Percentiles rank a stretch among this genome's conserved stretches.
These are phyloP conservation scores for Saguinus oedipus DNA, from an alignment of 2,797 vertebrate genomes.

Conservation along the genomic window DNA sequence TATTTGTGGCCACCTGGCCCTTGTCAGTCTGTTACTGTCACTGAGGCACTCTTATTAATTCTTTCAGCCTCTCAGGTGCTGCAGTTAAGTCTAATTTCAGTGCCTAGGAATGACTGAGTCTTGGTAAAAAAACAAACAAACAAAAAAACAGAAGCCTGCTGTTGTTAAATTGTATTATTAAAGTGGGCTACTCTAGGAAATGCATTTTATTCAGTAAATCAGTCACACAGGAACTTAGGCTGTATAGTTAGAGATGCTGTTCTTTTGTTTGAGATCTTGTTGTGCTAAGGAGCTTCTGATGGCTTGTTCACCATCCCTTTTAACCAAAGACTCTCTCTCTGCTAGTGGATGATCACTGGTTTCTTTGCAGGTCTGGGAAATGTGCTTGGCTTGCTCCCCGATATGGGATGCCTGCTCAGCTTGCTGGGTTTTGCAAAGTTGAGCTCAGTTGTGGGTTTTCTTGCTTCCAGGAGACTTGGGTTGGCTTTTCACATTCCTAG, in stretches of 20 bases:
- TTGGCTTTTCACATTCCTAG: slow-evolving; percentile 81
- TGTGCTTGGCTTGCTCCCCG: slow-evolving; percentile 56
- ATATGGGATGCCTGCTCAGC: slow-evolving; percentile 65
- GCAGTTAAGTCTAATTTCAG: background rate
- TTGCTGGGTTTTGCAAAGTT: slow-evolving; percentile 80
- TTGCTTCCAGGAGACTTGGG: slow-evolving; percentile 80
- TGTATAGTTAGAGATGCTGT: background rate
- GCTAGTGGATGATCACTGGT: slow-evolving; percentile 45
- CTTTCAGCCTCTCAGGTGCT: background rate
- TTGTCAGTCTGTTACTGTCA: background rate
- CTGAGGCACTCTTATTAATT: background rate
- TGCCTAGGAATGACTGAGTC: background rate
- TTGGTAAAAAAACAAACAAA: background rate
- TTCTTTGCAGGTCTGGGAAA: slow-evolving; percentile 62
- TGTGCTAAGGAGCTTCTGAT: background rate
- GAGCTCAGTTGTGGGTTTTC: slow-evolving; percentile 82
- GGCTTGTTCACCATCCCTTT: background rate
- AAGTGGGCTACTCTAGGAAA: background rate
- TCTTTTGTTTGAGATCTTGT: slow-evolving; percentile 29
- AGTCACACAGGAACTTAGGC: background rate
- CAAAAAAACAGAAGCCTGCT: background rate
- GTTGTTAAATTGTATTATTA: background rate
- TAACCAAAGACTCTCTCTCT: slow-evolving; percentile 21
- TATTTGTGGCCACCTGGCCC: too few relatives aligned
- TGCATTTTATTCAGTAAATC: background rate